phyloP scores from a whole-genome alignment of 2,888 invertebrate genomes.

The Archaeoteleia sp. region DNA sequence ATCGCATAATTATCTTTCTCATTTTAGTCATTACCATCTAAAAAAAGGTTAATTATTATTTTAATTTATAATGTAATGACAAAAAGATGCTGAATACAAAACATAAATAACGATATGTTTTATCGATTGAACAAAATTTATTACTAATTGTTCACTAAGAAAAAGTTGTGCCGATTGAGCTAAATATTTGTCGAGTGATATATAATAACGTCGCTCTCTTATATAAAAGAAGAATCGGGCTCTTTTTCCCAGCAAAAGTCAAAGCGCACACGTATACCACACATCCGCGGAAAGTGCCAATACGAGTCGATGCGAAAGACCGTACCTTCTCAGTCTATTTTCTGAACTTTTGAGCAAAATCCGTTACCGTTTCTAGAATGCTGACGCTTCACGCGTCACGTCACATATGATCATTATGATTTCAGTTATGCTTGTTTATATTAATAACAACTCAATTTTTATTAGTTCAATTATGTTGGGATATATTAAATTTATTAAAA shows the following conservation, averaged over 20 bases:
- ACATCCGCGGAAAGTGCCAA: conserved; percentile 33
- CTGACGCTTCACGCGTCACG: conserved; percentile 37
- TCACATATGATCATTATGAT: not conserved
- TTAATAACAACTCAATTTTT: too few relatives aligned
- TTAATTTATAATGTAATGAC: too few relatives aligned
- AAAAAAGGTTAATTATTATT: too few relatives aligned
- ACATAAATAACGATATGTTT: not conserved
- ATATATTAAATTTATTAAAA: too few relatives aligned
- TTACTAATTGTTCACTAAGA: not conserved
- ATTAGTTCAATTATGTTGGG: too few relatives aligned
- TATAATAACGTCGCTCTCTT: conserved; percentile 22
- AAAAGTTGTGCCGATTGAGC: conserved; percentile 23
- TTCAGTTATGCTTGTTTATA: conserved; percentile 15
- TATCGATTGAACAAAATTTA: not conserved
- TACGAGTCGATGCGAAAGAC: conserved; percentile 39
- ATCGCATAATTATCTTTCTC: too few relatives aligned
- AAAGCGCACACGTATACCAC: conserved; percentile 24
- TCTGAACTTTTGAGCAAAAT: conserved; percentile 43
- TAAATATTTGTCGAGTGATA: conserved; percentile 36
- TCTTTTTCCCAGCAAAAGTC: conserved; percentile 33
- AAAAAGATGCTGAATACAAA: not conserved
- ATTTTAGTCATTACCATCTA: too few relatives aligned
- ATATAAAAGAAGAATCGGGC: conserved; percentile 42
- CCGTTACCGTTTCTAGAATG: conserved; percentile 28
- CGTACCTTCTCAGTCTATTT: conserved; percentile 46